These are phyloP conservation scores for Helicoverpa armigera DNA, from an alignment of 1,140 invertebrate species.

Conservation along the genomic window DNA sequence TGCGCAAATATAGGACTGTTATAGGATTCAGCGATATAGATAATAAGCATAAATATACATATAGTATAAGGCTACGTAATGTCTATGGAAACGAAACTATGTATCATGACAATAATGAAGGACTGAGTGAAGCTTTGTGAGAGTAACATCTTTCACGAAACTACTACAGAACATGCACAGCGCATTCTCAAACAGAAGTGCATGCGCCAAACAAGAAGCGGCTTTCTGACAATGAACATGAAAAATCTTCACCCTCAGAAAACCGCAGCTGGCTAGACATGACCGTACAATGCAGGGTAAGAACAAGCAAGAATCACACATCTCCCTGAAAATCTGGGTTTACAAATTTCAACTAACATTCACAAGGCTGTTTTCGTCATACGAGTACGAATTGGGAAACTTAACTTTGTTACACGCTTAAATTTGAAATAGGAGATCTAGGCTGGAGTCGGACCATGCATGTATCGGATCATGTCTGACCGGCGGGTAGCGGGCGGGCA, in stretches of 20 bases:
- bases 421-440: neutral
- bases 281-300: neutral
- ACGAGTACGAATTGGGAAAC: neutral
- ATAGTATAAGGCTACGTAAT: constrained; percentile 45
- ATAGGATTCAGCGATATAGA: constrained; percentile 47
- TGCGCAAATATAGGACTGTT: constrained; percentile 35
- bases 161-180: constrained; percentile 44
- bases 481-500: constrained; percentile 45
- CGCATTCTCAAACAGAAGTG: constrained; percentile 29
- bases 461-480: constrained; percentile 9
- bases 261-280: constrained; percentile 35
- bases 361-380: neutral
- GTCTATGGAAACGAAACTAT: constrained; percentile 51
- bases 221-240: constrained; percentile 44
- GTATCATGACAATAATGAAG: constrained; percentile 53
- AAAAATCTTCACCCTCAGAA: constrained; percentile 50
- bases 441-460: constrained; percentile 21
- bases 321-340: neutral
- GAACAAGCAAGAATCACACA: neutral
- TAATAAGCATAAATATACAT: constrained; percentile 49
- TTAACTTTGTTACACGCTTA: neutral
- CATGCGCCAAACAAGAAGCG: constrained; percentile 42
- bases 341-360: neutral
- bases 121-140: constrained; percentile 55
- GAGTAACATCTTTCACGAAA: constrained; percentile 51